Conservation (phyloP, 2,888 invertebrate genomes). For the Aleiodes testaceus region DNA sequence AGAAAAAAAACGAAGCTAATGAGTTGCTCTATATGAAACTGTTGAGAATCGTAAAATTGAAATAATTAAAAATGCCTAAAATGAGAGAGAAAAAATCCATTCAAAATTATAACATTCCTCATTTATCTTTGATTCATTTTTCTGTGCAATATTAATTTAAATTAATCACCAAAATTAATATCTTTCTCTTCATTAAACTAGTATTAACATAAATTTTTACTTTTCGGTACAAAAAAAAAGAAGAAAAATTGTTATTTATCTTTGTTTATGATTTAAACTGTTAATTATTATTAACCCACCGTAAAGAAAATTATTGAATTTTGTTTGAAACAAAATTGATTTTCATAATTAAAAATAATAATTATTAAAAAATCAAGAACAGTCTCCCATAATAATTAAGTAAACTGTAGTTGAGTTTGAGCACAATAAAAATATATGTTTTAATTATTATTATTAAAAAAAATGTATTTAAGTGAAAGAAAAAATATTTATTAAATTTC, state of each 20-base stretch:
- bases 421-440: slow-evolving; percentile 10
- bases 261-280: too few relatives aligned
- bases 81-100: not conserved
- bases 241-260: too few relatives aligned
- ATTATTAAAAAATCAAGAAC: slow-evolving; percentile 6
- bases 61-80: not conserved
- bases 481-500: too few relatives aligned
- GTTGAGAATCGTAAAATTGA: slow-evolving; percentile 18
- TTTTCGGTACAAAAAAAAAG: not conserved
- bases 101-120: slow-evolving; percentile 10
- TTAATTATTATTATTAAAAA: not conserved
- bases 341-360: not conserved
- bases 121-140: not conserved
- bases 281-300: slow-evolving; percentile 13
- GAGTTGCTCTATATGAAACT: slow-evolving; percentile 13
- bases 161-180: not conserved
- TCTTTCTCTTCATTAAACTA: not conserved
- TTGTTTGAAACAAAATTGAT: slow-evolving; percentile 15
- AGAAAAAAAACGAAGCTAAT: not conserved
- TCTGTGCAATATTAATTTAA: slow-evolving; percentile 29
- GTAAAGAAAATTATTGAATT: slow-evolving; percentile 5
- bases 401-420: slow-evolving; percentile 2
- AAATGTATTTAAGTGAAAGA: too few relatives aligned
- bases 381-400: slow-evolving; percentile 26
- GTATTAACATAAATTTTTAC: slow-evolving; percentile 13